A percentile compares a stretch with the other conserved stretches of the same genome.
Evolutionary conservation across 1,140 invertebrate species (phyloP).

Genomic region (Magallana angulata): DNA sequence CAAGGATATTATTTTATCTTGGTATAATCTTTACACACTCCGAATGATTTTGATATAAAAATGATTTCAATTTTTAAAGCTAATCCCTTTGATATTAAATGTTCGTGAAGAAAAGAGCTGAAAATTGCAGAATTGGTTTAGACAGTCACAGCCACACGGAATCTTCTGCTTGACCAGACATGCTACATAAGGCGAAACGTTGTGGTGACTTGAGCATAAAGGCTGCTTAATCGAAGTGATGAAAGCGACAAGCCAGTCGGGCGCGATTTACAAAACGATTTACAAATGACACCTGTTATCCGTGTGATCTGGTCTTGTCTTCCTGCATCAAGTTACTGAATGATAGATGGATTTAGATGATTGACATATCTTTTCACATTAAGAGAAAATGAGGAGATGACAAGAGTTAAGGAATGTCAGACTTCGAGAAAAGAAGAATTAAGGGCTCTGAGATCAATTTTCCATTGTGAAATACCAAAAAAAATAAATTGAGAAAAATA

Average conservation of each 20-base stretch:
- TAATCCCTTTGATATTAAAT: slow-evolving; percentile 6
- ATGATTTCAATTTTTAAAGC: background rate
- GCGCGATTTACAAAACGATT: background rate
- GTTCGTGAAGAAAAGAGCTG: background rate
- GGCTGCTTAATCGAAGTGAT: slow-evolving; percentile 4
- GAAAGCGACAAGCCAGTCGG: background rate
- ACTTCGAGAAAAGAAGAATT: background rate
- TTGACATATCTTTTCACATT: slow-evolving; percentile 31
- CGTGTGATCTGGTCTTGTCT: background rate
- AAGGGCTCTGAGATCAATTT: background rate
- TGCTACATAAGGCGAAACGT: slow-evolving; percentile 3
- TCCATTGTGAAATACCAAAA: background rate
- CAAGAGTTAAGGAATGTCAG: slow-evolving; percentile 27
- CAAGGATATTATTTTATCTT: too few species aligned
- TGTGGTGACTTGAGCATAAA: background rate
- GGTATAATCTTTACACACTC: too few species aligned
- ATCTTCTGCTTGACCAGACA: slow-evolving; percentile 14
- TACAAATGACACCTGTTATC: slow-evolving; percentile 35
- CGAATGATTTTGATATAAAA: too few species aligned
- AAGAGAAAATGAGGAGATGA: background rate
- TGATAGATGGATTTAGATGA: slow-evolving; percentile 19
- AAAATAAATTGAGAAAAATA: too few species aligned
- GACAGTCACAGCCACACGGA: background rate
- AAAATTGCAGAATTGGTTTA: slow-evolving; percentile 18
- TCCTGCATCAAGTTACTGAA: background rate